Base-by-base conservation (phyloP, 2,888 invertebrate genomes). In the Drosophila testacea region DNA sequence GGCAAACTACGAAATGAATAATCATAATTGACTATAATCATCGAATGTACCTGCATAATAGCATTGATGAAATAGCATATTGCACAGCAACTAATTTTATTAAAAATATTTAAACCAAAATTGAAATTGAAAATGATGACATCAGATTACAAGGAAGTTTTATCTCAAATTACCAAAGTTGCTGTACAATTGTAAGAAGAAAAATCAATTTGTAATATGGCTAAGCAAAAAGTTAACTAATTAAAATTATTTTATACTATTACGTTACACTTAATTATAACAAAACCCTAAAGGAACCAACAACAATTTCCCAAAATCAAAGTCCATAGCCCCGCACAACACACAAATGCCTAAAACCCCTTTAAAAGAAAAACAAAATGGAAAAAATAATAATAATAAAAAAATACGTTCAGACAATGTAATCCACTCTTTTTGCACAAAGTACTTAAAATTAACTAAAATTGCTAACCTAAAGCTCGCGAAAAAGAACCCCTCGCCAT, bases 381-480 rank as follows among this genome's bases (percentile, higher is more conserved):
- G 60, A 11, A 38, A 30, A 60, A 48, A 47, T 7, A 39, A 36
- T n/a, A 30, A 44, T 22, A 22, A 22, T 22, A 22, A 22, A 22
- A 22, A 22, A 22, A 22, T 22, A 22, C 22, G 22, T 22, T 51
- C 13, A 39, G 50, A 44, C 38, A 36, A 30, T 30, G 38, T 36
- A 36, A 36, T 36, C 9, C 10, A 32, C 10, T 30, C n/a, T 44
- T 22, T 42, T 34, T 64, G 56, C 63, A 69, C 51, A 64, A 69
- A 70, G 11, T 16, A 48, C 28, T 27, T 10, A 13, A 56, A 52
- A 46, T 16, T 6, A 34, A 39, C 41, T 30, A 16, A 69, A 73
- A 64, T 60, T 64, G 69, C 59, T 56, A 39, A 63, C n/a, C 46
- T 47, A 13, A 72, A 61, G 60, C 32, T 60, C 32, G 38, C 41